Conservation (phyloP, 2,888 invertebrate species). For the Apotomis capreana region DNA sequence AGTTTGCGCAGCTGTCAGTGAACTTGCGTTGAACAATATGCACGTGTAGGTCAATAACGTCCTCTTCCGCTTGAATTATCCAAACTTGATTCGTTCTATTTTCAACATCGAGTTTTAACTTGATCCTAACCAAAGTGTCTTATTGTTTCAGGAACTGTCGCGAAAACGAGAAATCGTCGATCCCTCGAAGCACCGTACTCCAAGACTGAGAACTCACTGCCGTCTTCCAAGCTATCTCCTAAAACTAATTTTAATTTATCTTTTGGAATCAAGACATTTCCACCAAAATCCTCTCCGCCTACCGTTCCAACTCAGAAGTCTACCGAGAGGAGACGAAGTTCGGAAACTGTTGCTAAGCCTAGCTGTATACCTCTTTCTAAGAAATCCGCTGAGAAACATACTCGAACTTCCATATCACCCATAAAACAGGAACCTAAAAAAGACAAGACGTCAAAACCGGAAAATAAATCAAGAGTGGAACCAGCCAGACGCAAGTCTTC, state of each 20-base stretch:
- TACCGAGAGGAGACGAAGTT: conserved; percentile 68
- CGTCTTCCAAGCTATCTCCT: conserved; percentile 79
- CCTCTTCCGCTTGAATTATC: conserved; percentile 57
- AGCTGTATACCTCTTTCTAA: conserved; percentile 77
- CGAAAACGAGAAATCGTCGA: conserved; percentile 71
- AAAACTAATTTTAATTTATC: conserved; percentile 72
- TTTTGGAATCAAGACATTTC: conserved; percentile 68
- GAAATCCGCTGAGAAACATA: conserved; percentile 65
- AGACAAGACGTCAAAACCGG: conserved; percentile 58
- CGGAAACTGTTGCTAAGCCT: conserved; percentile 67
- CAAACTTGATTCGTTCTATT: conserved; percentile 5
- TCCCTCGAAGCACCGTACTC: conserved; percentile 69
- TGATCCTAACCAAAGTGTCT: conserved; percentile 42
- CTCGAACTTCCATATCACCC: conserved; percentile 66
- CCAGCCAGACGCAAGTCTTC: conserved; percentile 59
- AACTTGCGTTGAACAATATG: conserved; percentile 72
- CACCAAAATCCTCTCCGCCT: conserved; percentile 61
- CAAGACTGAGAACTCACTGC: conserved; percentile 77
- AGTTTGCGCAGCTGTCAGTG: conserved; percentile 67
- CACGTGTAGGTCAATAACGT: conserved; percentile 66
- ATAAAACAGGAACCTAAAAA: conserved; percentile 69
- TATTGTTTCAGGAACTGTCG: conserved; percentile 74
- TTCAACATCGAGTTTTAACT: background rate
- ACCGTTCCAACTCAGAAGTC: conserved; percentile 59
- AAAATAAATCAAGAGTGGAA: conserved; percentile 66